Evolutionary conservation across 2,113 vertebrate genomes (phyloP).

Genomic region (Chionis minor): DNA sequence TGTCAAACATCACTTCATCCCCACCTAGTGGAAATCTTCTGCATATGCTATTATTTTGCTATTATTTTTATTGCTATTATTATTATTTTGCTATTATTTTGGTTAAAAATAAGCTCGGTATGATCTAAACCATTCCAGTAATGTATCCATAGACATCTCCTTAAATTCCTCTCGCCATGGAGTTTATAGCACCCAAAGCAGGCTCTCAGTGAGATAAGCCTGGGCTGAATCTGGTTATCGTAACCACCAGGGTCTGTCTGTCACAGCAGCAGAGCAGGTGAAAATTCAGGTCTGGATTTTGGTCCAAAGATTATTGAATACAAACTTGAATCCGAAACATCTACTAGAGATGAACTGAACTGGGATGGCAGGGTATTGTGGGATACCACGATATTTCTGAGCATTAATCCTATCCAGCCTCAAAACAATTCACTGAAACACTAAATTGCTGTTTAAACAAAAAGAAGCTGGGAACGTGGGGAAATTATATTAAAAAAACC

Average conservation of each 20-base stretch:
- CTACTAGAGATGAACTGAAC: background rate
- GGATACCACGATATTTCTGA: background rate
- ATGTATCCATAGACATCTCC: background rate
- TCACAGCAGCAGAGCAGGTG: background rate
- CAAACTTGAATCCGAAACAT: background rate
- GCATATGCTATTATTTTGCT: background rate
- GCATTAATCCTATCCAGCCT: background rate
- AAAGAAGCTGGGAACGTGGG: accelerated
- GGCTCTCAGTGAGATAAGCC: background rate
- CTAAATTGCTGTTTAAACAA: background rate
- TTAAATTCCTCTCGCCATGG: background rate
- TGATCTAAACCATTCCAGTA: background rate
- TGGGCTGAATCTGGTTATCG: background rate
- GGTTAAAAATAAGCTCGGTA: background rate
- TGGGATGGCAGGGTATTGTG: background rate
- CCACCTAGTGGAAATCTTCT: conserved; percentile 38
- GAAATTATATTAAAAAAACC: background rate
- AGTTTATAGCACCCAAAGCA: background rate
- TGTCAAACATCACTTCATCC: background rate
- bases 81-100: background rate
- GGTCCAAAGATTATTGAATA: background rate
- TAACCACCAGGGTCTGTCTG: background rate
- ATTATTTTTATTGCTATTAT: too few relatives aligned
- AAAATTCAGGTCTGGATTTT: background rate
- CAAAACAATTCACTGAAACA: background rate